Conservation (phyloP, 2,113 vertebrate species). For the Eleginops maclovinus region DNA sequence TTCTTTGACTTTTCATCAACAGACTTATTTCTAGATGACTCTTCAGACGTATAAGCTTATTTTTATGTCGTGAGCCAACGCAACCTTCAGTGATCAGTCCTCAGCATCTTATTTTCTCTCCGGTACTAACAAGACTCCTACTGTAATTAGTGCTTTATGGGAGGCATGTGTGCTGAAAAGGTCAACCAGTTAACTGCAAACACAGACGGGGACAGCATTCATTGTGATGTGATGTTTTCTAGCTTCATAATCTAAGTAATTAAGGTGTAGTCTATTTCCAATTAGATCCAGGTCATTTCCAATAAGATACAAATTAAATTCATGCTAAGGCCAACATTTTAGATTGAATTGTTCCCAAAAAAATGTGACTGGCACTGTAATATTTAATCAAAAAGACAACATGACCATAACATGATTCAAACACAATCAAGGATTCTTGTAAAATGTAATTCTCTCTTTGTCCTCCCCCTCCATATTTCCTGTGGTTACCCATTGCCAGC, state of each 20-base stretch:
- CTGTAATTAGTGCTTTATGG: conserved; percentile 41
- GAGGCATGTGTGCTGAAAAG: conserved; percentile 42
- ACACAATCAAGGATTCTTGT: neutral
- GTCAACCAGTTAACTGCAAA: conserved; percentile 34
- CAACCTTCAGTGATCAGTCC: neutral
- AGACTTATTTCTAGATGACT: neutral
- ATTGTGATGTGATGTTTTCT: neutral
- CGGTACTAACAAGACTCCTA: neutral
- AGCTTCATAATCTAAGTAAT: conserved; percentile 20
- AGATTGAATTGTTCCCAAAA: neutral
- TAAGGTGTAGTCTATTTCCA: conserved; percentile 12
- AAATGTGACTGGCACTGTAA: neutral
- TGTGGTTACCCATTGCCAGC: neutral
- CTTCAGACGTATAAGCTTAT: neutral
- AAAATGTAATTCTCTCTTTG: neutral
- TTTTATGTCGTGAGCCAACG: neutral
- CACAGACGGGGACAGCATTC: neutral
- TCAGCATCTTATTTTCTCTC: conserved; percentile 8
- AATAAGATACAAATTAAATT: neutral
- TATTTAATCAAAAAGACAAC: neutral
- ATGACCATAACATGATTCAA: neutral
- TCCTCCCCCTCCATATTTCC: neutral
- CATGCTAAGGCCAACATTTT: neutral
- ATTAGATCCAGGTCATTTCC: conserved; percentile 22
- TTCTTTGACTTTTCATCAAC: neutral